These are phyloP conservation scores for Phania funesta DNA, from an alignment of 2,888 invertebrate species.

Conservation along the genomic window DNA sequence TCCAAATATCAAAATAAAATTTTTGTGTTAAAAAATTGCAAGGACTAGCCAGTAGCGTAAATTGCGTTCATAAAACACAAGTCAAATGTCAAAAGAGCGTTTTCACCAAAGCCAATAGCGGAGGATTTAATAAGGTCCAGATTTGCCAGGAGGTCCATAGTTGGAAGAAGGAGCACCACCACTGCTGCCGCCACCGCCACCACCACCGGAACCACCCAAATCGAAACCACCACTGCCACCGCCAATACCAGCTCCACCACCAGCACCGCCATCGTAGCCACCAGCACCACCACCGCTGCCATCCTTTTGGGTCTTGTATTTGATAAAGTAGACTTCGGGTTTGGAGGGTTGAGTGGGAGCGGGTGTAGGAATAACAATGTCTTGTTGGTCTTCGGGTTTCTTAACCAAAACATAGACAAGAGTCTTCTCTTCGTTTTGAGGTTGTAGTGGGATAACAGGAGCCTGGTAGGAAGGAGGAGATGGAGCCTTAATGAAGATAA, in stretches of 20 bases:
- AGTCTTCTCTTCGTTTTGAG: constrained; percentile 93
- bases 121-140: constrained; percentile 83
- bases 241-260: constrained; percentile 69
- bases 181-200: constrained; percentile 70
- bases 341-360: constrained; percentile 92
- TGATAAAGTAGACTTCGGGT: constrained; percentile 93
- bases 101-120: constrained; percentile 37
- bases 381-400: constrained; percentile 92
- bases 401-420: constrained; percentile 93
- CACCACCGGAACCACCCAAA: constrained; percentile 77
- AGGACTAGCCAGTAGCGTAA: constrained; percentile 77
- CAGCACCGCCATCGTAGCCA: constrained; percentile 71
- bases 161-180: constrained; percentile 80
- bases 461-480: constrained; percentile 90
- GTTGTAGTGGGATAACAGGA: constrained; percentile 89
- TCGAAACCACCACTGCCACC: constrained; percentile 69
- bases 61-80: constrained; percentile 36
- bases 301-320: constrained; percentile 81
- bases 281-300: constrained; percentile 71
- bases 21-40: constrained; percentile 51
- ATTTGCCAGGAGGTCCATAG: constrained; percentile 87
- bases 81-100: constrained; percentile 49
- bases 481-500: constrained; percentile 95
- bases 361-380: constrained; percentile 88
- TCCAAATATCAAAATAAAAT: constrained; percentile 47